Evolutionary conservation across 2,797 vertebrate species (phyloP).

Genomic region (Leuciscus waleckii): DNA sequence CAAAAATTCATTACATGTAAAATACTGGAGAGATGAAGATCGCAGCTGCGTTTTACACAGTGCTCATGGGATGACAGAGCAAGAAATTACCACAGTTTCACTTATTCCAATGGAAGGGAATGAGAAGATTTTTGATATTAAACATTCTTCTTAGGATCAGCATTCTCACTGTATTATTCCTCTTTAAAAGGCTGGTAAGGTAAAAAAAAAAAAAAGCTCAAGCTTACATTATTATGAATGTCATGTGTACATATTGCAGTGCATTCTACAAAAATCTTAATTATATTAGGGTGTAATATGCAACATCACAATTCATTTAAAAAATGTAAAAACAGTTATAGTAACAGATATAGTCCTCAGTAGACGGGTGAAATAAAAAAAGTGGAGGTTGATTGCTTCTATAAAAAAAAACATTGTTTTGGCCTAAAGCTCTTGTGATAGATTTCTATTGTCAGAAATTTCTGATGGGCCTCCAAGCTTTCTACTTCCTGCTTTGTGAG

Average conservation of each 20-base stretch:
- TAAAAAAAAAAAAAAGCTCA: neutral
- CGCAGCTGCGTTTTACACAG: slow-evolving; percentile 61
- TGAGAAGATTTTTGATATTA: slow-evolving; percentile 34
- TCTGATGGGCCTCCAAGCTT: slow-evolving; percentile 2
- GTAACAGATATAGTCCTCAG: slow-evolving; percentile 33
- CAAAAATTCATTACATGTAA: slow-evolving; percentile 58
- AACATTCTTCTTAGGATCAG: slow-evolving; percentile 52
- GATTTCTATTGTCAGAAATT: slow-evolving; percentile 37
- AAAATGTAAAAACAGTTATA: slow-evolving; percentile 34
- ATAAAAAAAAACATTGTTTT: slow-evolving; percentile 47
- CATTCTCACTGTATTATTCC: slow-evolving; percentile 14
- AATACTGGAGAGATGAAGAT: slow-evolving; percentile 74
- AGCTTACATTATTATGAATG: slow-evolving; percentile 41
- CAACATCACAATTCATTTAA: slow-evolving; percentile 48
- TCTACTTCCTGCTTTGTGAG: slow-evolving; percentile 88
- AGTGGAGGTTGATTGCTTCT: slow-evolving; percentile 39
- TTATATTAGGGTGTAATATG: slow-evolving; percentile 34
- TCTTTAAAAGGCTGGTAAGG: slow-evolving; percentile 25
- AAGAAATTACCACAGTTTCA: slow-evolving; percentile 42
- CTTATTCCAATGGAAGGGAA: slow-evolving; percentile 39
- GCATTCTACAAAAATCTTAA: slow-evolving; percentile 48
- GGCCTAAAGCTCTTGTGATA: slow-evolving; percentile 57
- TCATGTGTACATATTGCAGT: slow-evolving; percentile 52
- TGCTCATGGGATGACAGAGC: slow-evolving; percentile 38
- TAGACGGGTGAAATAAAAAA: slow-evolving; percentile 23